phyloP scores from a whole-genome alignment of 1,140 invertebrate species.

The Palaemon carinicauda region DNA sequence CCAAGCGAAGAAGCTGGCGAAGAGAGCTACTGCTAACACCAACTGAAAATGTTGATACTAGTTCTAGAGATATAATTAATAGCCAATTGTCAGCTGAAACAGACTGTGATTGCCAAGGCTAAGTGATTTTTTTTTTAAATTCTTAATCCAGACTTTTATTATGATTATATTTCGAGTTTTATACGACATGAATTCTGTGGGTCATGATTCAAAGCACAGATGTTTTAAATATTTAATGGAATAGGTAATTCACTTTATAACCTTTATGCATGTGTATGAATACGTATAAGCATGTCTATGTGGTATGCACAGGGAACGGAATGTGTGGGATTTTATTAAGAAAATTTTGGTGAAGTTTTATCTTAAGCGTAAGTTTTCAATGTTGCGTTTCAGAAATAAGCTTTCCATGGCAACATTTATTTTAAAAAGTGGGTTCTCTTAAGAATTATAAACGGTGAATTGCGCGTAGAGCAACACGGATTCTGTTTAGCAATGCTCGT shows the following conservation, averaged over 20 bases:
- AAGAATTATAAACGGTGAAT: too few relatives aligned
- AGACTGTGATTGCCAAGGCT: background rate
- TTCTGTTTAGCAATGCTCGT: too few relatives aligned
- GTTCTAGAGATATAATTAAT: too few relatives aligned
- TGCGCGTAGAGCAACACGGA: too few relatives aligned
- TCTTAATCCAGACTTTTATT: background rate
- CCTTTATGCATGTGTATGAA: background rate
- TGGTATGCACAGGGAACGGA: too few relatives aligned
- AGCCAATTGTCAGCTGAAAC: background rate
- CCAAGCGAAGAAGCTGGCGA: constrained; percentile 47
- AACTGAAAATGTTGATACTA: background rate
- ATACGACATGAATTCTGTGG: background rate
- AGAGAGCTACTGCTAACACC: background rate
- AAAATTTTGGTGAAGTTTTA: too few relatives aligned
- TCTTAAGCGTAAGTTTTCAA: too few relatives aligned
- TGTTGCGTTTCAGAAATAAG: too few relatives aligned
- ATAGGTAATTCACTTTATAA: background rate
- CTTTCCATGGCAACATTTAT: too few relatives aligned
- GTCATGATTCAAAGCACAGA: background rate
- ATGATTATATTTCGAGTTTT: background rate
- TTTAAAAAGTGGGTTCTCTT: too few relatives aligned
- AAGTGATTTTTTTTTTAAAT: background rate
- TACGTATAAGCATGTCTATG: background rate
- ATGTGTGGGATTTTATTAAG: too few relatives aligned
- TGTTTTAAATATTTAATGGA: background rate